Conservation (phyloP, 2,113 vertebrate species). For the Gracilinanus agilis region DNA sequence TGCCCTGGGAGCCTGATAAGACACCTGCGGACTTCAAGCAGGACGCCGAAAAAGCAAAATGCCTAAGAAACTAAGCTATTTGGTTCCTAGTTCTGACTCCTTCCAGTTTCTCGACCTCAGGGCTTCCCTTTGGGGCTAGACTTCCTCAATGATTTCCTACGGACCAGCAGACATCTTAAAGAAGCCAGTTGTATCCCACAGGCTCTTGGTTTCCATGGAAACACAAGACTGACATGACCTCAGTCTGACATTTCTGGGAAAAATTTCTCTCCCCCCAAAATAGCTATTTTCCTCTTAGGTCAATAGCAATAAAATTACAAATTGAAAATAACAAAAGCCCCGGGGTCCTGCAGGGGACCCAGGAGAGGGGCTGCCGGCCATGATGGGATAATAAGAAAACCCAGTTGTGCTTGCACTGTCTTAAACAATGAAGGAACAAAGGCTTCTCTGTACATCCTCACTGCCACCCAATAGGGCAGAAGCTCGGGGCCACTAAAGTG, state of each 20-base stretch:
- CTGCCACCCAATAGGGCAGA: background rate
- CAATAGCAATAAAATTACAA: slow-evolving; percentile 18
- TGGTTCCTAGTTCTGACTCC: no score
- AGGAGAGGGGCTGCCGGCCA: slow-evolving; percentile 42
- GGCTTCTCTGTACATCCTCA: slow-evolving; percentile 44
- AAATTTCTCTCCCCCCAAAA: slow-evolving; percentile 28
- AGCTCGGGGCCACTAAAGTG: background rate
- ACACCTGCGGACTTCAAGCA: background rate
- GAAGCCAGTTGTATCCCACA: background rate
- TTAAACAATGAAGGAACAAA: slow-evolving; percentile 65
- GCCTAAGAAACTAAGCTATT: background rate
- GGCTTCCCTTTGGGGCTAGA: slow-evolving; percentile 20
- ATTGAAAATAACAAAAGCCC: background rate
- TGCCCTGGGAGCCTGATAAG: background rate
- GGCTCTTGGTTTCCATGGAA: slow-evolving; percentile 14
- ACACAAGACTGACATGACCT: background rate
- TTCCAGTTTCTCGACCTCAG: slow-evolving; percentile 34
- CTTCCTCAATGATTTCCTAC: slow-evolving; percentile 47
- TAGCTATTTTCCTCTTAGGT: slow-evolving; percentile 29
- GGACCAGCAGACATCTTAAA: slow-evolving; percentile 14
- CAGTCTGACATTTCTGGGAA: slow-evolving; percentile 41
- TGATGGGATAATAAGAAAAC: slow-evolving; percentile 40
- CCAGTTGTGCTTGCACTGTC: slow-evolving; percentile 37
- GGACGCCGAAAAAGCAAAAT: background rate
- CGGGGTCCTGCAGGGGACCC: background rate